Conservation (phyloP, 2,888 invertebrate genomes). For the Drosophila bunnanda region DNA sequence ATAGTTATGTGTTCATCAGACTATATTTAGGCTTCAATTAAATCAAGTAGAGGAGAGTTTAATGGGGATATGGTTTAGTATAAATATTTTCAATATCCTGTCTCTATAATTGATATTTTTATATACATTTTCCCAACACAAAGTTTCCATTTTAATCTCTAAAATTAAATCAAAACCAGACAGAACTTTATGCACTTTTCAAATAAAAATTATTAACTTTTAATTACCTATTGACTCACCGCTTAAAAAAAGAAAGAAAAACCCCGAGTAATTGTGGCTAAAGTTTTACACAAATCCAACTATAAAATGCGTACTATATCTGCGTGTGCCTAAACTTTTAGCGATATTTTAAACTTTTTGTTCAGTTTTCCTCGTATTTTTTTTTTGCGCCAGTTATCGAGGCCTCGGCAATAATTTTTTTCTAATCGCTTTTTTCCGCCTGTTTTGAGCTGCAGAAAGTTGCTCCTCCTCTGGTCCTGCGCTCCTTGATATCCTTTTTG, state of each 20-base stretch:
- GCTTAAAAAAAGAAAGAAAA: neutral
- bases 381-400: slow-evolving; percentile 14
- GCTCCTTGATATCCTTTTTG: slow-evolving; percentile 15
- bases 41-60: neutral
- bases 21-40: neutral
- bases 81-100: neutral
- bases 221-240: neutral
- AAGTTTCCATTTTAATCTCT: neutral
- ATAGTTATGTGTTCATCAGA: neutral
- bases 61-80: too few species aligned
- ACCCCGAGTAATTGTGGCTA: neutral
- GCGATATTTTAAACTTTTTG: slow-evolving; percentile 70
- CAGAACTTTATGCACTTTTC: neutral
- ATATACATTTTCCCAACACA: too few species aligned
- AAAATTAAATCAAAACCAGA: neutral
- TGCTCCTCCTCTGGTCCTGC: slow-evolving; percentile 11
- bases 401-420: slow-evolving; percentile 60
- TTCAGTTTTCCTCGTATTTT: slow-evolving; percentile 42
- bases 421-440: slow-evolving; percentile 57
- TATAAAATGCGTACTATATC: slow-evolving; percentile 46
- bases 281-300: slow-evolving; percentile 11
- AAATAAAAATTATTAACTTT: neutral
- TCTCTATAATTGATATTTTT: neutral
- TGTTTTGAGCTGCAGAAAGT: slow-evolving; percentile 44
- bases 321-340: slow-evolving; percentile 34